Conservation (phyloP, 2,113 vertebrate species). For the Brachypteracias leptosomus region DNA sequence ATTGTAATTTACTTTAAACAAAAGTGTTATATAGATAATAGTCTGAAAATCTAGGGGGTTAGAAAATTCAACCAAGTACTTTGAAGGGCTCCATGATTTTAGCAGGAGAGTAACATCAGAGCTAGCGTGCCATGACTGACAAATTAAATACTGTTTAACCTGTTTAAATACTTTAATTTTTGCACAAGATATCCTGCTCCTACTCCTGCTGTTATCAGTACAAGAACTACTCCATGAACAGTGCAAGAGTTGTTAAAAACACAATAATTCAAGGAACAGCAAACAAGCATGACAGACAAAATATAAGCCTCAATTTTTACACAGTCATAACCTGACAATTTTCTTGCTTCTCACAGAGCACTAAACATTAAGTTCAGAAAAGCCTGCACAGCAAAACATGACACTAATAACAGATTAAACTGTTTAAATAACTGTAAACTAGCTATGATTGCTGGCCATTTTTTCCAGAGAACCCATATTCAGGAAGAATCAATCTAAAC, state of each 20-base stretch:
- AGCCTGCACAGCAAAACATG: neutral
- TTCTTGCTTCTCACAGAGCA: neutral
- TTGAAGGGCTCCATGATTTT: neutral
- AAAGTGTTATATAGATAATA: neutral
- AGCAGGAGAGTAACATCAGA: neutral
- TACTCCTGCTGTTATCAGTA: neutral
- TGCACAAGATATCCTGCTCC: neutral
- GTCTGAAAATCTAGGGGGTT: neutral
- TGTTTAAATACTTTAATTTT: neutral
- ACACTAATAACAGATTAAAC: too few species aligned
- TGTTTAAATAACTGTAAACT: neutral
- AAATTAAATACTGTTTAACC: neutral
- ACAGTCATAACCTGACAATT: neutral
- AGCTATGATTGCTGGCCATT: neutral
- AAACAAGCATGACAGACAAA: neutral
- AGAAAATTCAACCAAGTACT: neutral
- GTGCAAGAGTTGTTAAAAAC: neutral
- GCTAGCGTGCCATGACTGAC: neutral
- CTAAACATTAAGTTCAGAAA: neutral
- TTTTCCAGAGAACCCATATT: neutral
- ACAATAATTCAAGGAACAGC: neutral
- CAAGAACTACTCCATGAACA: neutral
- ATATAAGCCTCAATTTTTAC: neutral
- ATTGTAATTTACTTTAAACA: neutral
- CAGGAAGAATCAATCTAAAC: neutral